Conservation (phyloP, 30 jellyfish, hydroid and myxozoan species). For the Mastigias papua region DNA sequence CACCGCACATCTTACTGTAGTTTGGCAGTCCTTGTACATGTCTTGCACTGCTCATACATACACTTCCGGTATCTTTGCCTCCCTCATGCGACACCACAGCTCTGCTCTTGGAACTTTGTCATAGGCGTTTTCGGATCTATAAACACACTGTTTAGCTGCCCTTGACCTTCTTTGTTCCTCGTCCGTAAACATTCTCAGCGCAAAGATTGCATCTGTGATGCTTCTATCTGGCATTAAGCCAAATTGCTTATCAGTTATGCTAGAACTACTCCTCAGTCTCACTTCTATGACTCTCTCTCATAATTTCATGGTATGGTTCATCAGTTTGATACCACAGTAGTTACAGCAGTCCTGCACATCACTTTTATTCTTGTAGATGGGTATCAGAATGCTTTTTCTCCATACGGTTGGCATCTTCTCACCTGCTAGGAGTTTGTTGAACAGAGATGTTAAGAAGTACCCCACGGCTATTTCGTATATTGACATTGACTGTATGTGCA, state of each 20-base stretch:
- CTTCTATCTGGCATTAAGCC: neutral
- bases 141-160: neutral
- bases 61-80: neutral
- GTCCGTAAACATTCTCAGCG: neutral
- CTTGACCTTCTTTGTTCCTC: neutral
- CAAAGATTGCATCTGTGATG: neutral
- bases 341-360: neutral
- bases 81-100: neutral
- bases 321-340: neutral
- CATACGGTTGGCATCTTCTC: conserved; percentile 36
- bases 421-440: conserved; percentile 5
- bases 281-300: neutral
- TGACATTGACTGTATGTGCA: too few relatives aligned
- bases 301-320: neutral
- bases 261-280: neutral
- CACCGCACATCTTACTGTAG: neutral
- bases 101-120: conserved; percentile 1
- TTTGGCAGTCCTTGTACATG: neutral
- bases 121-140: neutral
- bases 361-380: conserved; percentile 27
- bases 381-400: conserved; percentile 25
- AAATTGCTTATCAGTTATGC: neutral
- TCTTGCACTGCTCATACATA: neutral
- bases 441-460: neutral
- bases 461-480: too few relatives aligned